Conservation (phyloP, 1,140 invertebrate species). For the Leptinotarsa undecemlineata region DNA sequence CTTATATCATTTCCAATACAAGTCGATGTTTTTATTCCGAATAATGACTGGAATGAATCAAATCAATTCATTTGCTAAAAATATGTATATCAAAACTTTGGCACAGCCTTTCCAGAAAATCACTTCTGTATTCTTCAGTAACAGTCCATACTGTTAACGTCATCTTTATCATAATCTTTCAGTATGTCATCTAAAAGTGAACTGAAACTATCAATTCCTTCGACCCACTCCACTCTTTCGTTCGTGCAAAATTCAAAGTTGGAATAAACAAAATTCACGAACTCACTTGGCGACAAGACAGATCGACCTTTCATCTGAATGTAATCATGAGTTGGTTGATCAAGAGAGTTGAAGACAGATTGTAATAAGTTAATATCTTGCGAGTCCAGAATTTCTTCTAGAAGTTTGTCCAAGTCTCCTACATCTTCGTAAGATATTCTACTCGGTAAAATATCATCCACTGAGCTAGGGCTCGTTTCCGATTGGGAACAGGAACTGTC, state of each 20-base stretch:
- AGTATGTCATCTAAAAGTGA: slow-evolving; percentile 71
- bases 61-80: too few relatives aligned
- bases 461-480: not conserved
- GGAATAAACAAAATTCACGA: slow-evolving; percentile 60
- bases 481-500: not conserved
- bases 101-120: not conserved
- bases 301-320: slow-evolving; percentile 47
- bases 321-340: slow-evolving; percentile 46
- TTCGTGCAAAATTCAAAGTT: slow-evolving; percentile 61
- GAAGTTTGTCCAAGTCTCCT: not conserved
- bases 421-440: not conserved
- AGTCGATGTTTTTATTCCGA: too few relatives aligned
- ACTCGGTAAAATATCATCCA: slow-evolving; percentile 24
- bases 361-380: slow-evolving; percentile 64
- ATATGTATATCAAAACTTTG: not conserved
- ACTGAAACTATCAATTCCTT: slow-evolving; percentile 62
- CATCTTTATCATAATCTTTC: slow-evolving; percentile 57
- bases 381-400: slow-evolving; percentile 61
- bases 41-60: too few relatives aligned
- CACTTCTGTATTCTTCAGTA: slow-evolving; percentile 57
- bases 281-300: slow-evolving; percentile 60
- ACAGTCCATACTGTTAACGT: slow-evolving; percentile 66
- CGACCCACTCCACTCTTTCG: slow-evolving; percentile 63
- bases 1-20: too few relatives aligned
- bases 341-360: slow-evolving; percentile 59